Percentiles rank a stretch among this genome's conserved stretches.
phyloP scores from a whole-genome alignment of 2,888 invertebrate species.

The Apamea monoglypha region DNA sequence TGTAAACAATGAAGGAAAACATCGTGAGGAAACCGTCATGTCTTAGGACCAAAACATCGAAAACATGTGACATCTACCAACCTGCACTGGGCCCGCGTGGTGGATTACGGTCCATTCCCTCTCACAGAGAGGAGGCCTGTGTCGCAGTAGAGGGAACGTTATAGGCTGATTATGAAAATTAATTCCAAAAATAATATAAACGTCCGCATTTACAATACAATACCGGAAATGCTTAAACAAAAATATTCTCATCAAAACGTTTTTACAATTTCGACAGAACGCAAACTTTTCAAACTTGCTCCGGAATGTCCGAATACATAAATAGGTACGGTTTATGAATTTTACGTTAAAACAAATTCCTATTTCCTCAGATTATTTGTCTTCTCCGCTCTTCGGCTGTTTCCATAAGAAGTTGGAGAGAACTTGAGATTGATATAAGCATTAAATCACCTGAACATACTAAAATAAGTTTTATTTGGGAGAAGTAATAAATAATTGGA shows the following conservation, averaged over 20 bases:
- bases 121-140: background rate
- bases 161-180: slow-evolving; percentile 14
- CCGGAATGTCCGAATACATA: slow-evolving; percentile 30
- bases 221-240: slow-evolving; percentile 2
- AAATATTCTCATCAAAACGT: slow-evolving; percentile 33
- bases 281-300: slow-evolving; percentile 18
- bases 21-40: no score
- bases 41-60: background rate
- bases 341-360: slow-evolving; percentile 43
- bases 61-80: background rate
- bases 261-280: slow-evolving; percentile 44
- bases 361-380: slow-evolving; percentile 36
- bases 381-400: slow-evolving; percentile 16
- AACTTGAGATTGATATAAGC: slow-evolving; percentile 4
- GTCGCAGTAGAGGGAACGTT: background rate
- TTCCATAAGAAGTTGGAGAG: slow-evolving; percentile 17
- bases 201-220: slow-evolving; percentile 15
- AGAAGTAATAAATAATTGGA: background rate
- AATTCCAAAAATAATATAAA: slow-evolving; percentile 22
- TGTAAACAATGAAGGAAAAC: no score
- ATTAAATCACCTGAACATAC: background rate
- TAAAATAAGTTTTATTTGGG: background rate
- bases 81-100: background rate
- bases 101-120: background rate
- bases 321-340: slow-evolving; percentile 39